A percentile compares a stretch with the other conserved stretches of the same genome.
These are phyloP conservation scores for Anodontia alba DNA, from an alignment of 2,888 invertebrate species.

Conservation along the genomic window DNA sequence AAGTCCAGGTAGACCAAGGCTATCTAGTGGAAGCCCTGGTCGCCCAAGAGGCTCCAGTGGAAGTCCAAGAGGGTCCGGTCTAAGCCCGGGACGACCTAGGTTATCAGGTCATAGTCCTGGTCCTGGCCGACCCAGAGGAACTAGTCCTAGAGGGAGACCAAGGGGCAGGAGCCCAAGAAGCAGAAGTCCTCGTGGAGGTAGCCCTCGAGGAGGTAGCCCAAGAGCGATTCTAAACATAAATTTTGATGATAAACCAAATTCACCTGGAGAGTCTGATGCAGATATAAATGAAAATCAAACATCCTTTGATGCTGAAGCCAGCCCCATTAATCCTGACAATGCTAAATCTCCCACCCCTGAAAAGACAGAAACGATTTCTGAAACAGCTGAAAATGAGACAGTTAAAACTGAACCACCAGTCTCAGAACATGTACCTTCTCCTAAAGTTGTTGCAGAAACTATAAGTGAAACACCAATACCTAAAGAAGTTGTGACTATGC, in stretches of 20 bases:
- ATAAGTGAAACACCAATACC: slow-evolving; percentile 44
- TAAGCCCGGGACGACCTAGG: slow-evolving; percentile 32
- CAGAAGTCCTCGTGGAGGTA: slow-evolving; percentile 36
- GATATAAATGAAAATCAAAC: neutral
- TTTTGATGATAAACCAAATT: slow-evolving; percentile 34
- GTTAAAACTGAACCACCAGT: slow-evolving; percentile 13
- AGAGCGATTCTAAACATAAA: slow-evolving; percentile 44
- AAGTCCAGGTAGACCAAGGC: slow-evolving; percentile 41
- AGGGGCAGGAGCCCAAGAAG: slow-evolving; percentile 57
- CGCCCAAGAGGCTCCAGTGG: slow-evolving; percentile 42
- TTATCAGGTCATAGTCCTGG: slow-evolving; percentile 15
- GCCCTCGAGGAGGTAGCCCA: slow-evolving; percentile 50
- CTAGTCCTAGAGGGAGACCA: slow-evolving; percentile 53
- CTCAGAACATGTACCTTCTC: slow-evolving; percentile 16
- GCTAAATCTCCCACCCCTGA: neutral
- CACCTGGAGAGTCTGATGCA: neutral
- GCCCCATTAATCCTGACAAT: neutral
- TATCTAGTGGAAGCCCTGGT: slow-evolving; percentile 47
- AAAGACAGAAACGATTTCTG: neutral
- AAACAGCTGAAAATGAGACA: neutral
- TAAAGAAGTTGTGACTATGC: slow-evolving; percentile 38
- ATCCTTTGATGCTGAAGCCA: neutral
- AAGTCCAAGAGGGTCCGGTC: neutral
- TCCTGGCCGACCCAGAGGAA: slow-evolving; percentile 27
- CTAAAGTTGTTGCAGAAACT: slow-evolving; percentile 48